Evolutionary conservation across 1,140 invertebrate species (phyloP).

Genomic region (Dinothrombium tinctorium): DNA sequence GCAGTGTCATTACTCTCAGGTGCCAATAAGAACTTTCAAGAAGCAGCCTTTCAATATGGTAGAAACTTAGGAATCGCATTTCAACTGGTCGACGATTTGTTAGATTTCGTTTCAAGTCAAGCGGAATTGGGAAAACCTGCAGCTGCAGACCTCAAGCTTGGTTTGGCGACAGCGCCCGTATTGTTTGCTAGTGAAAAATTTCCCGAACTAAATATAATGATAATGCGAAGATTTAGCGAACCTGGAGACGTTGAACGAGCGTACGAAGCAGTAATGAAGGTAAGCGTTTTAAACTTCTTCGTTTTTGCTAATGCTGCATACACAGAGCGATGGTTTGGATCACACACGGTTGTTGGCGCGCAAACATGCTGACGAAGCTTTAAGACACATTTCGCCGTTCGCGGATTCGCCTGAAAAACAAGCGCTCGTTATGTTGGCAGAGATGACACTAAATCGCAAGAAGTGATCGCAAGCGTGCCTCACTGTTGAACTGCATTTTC

Average conservation of each 20-base stretch:
- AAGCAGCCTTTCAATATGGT: constrained; percentile 82
- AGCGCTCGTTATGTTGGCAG: constrained; percentile 47
- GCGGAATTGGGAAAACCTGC: constrained; percentile 83
- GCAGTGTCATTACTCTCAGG: constrained; percentile 65
- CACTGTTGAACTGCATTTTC: too few relatives aligned
- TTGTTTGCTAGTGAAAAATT: constrained; percentile 80
- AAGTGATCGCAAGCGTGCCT: too few relatives aligned
- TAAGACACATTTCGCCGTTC: constrained; percentile 43
- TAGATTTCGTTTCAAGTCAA: constrained; percentile 90
- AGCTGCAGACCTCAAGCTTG: constrained; percentile 75
- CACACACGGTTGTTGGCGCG: constrained; percentile 76
- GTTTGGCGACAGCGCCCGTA: constrained; percentile 75
- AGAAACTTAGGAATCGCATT: constrained; percentile 87
- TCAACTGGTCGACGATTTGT: constrained; percentile 86
- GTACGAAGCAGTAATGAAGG: constrained; percentile 48
- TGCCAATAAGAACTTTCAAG: constrained; percentile 47
- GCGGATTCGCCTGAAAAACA: constrained; percentile 62
- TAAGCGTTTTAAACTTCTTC: too few relatives aligned
- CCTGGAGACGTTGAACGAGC: constrained; percentile 77
- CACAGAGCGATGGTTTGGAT: constrained; percentile 57
- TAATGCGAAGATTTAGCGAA: constrained; percentile 79
- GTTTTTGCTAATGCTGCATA: too few relatives aligned
- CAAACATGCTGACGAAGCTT: constrained; percentile 68
- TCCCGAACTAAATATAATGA: constrained; percentile 82
- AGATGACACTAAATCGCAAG: constrained; percentile 40